These are phyloP conservation scores for Bombus polaris DNA, from an alignment of 1,140 invertebrate genomes.

Conservation along the genomic window DNA sequence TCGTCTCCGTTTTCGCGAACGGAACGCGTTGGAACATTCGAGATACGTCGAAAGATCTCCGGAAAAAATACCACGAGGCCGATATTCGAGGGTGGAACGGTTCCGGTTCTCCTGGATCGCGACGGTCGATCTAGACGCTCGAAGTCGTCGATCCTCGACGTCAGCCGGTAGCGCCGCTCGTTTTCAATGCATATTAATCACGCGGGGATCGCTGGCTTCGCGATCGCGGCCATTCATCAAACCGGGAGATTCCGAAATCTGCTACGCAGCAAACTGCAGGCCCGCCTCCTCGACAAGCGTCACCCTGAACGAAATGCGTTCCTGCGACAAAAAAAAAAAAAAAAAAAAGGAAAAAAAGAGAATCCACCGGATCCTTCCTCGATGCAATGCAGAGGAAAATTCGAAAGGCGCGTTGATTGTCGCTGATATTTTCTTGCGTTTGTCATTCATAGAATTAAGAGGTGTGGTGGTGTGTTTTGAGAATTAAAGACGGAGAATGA, in stretches of 20 bases:
- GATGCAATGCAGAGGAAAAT: not conserved
- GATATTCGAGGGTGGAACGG: not conserved
- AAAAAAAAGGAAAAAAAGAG: not conserved
- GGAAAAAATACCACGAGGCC: not conserved
- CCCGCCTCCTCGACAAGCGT: constrained; percentile 28
- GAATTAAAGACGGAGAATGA: not conserved
- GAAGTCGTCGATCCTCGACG: constrained; percentile 52
- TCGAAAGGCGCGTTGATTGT: not conserved
- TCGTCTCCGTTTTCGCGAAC: not conserved
- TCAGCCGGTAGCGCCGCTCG: constrained; percentile 53
- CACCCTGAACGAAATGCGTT: not conserved
- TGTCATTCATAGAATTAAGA: not conserved
- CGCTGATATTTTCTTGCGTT: not conserved
- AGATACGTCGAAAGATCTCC: not conserved
- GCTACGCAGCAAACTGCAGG: constrained; percentile 70
- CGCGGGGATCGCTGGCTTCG: constrained; percentile 44
- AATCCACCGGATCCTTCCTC: not conserved
- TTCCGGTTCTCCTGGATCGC: not conserved
- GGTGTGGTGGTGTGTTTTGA: not conserved
- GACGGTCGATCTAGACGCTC: constrained; percentile 40
- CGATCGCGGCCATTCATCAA: constrained; percentile 72
- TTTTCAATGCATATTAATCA: constrained; percentile 77
- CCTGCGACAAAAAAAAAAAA: not conserved
- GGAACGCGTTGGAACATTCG: not conserved
- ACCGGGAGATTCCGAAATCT: constrained; percentile 71